These are phyloP conservation scores for Drosophila equinoxialis DNA, from an alignment of 1,140 invertebrate genomes.

Conservation along the genomic window DNA sequence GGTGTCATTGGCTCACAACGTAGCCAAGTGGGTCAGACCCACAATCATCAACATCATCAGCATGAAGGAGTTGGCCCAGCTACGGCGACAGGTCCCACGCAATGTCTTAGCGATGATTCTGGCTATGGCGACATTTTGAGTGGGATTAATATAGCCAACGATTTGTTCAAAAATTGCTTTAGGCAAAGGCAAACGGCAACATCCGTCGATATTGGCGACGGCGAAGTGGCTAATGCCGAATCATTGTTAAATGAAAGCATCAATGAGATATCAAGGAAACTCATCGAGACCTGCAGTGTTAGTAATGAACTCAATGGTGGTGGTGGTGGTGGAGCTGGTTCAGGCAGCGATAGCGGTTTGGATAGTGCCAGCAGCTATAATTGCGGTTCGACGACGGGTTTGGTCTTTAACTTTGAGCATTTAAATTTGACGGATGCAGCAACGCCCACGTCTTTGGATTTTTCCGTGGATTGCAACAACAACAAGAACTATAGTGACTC, in stretches of 20 bases:
- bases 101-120: constrained; percentile 77
- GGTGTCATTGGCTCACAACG: constrained; percentile 82
- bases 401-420: constrained; percentile 81
- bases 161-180: constrained; percentile 74
- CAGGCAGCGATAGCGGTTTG: constrained; percentile 72
- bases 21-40: constrained; percentile 29
- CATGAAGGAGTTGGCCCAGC: background rate
- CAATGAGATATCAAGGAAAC: constrained; percentile 81
- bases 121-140: constrained; percentile 79
- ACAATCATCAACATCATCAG: constrained; percentile 4
- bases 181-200: constrained; percentile 22
- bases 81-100: constrained; percentile 32
- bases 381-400: constrained; percentile 56
- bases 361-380: constrained; percentile 75
- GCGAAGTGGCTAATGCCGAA: constrained; percentile 37
- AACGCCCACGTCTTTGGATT: constrained; percentile 69
- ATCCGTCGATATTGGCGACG: background rate
- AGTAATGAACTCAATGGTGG: constrained; percentile 29
- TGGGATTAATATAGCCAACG: constrained; percentile 77
- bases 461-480: constrained; percentile 73
- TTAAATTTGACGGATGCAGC: constrained; percentile 75
- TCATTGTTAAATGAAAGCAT: constrained; percentile 74
- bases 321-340: constrained; percentile 46
- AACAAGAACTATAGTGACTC: constrained; percentile 22
- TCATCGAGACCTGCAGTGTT: constrained; percentile 70